Evolutionary conservation across 2,888 invertebrate genomes (phyloP), one percentile per base, ranked within the genome.

Genomic region (Parelbella ahira): DNA sequence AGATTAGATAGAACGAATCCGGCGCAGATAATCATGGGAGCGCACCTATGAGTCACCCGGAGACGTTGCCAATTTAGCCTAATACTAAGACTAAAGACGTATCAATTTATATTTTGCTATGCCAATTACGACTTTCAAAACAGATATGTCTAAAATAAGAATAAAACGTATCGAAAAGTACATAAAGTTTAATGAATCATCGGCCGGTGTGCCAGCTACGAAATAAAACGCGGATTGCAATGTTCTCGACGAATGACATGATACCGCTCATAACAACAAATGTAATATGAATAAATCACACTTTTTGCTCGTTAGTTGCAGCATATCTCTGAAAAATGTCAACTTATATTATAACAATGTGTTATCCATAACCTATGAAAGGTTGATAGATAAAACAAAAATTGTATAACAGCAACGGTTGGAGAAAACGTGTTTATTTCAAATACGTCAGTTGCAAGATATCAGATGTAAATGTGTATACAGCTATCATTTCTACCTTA

Each of bases 21-120:
- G 53, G 56, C 56, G 54, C 59, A 63, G 63, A 75, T 71, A 66
- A 73, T 77, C 64, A 71, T 63, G 67, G 65, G 69, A 76, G 68
- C 67, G 59, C 66, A 71, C 70, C 63, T 63, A 63, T 82, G 81
- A 84, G 60, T 84, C 84, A 86, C 63, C 54, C 57, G 44, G 49
- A 63, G 57, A 58, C 61, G 49, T 60, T 83, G 83, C 84, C 81
- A 82, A 82, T 66, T 68, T 44, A 53, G 42, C 51, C 58, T 59
- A 57, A 49, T 53, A 50, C 53, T 48, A 54, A 58, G 42, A 60
- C 56, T 60, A 73, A 66, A 54, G 67, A 53, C 66, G 60, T 69
- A 73, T 64, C 57, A 59, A 53, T 54, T 44, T 41, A 44, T 50
- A 44, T 33, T 42, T 39, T 54, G 63, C 55, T 58, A 62, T 48